A percentile compares a stretch with the other conserved stretches of the same genome.
phyloP scores from a whole-genome alignment of 2,797 vertebrate species.

The Danio kyathit region DNA sequence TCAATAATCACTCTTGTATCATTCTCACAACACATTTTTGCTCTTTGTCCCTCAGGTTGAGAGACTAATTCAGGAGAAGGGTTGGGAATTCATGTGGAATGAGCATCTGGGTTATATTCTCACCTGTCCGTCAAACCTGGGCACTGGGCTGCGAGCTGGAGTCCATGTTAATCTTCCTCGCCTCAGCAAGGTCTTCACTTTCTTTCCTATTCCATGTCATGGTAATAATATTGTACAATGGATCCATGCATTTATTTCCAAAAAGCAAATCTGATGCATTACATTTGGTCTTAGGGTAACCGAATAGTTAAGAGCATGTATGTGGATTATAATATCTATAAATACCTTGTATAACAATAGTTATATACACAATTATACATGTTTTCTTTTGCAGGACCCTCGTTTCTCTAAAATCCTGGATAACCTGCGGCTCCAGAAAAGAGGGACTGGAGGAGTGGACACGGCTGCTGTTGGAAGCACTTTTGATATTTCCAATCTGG shows the following conservation, averaged over 20 bases:
- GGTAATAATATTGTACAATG: background rate
- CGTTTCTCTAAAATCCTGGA: constrained; percentile 93
- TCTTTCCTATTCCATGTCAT: background rate
- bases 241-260: too few relatives aligned
- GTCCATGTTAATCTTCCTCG: constrained; percentile 95
- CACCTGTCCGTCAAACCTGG: constrained; percentile 97
- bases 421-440: constrained; percentile 94
- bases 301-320: background rate
- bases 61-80: constrained; percentile 90
- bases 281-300: background rate
- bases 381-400: constrained; percentile 75
- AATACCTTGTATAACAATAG: background rate
- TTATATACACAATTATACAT: background rate
- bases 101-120: constrained; percentile 93
- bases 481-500: constrained; percentile 97
- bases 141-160: constrained; percentile 93
- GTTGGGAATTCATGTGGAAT: constrained; percentile 99
- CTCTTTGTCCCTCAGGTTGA: constrained; percentile 85
- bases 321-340: background rate
- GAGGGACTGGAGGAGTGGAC: constrained; percentile 96
- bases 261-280: too few relatives aligned
- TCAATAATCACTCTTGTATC: background rate
- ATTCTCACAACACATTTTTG: background rate
- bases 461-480: constrained; percentile 86
- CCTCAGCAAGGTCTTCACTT: constrained; percentile 88